These are phyloP conservation scores for Elgonia sp. DNA, from an alignment of 2,888 invertebrate genomes.

Conservation along the genomic window DNA sequence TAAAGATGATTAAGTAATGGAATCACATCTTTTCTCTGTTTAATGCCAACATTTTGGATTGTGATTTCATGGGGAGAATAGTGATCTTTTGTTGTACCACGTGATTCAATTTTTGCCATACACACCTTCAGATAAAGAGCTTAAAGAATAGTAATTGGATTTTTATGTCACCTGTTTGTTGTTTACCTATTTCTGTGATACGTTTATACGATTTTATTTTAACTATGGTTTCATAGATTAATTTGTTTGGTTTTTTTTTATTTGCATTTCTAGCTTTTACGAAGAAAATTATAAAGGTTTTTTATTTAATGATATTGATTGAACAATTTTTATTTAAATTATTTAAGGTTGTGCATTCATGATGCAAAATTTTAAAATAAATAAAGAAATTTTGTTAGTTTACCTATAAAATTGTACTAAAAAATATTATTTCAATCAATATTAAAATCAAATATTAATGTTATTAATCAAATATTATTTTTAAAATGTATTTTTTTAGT, in stretches of 20 bases:
- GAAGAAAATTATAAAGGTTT: slow-evolving; percentile 6
- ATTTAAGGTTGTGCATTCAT: too few species aligned
- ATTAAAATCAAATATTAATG: too few species aligned
- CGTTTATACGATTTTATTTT: not conserved
- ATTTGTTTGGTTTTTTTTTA: slow-evolving; percentile 1
- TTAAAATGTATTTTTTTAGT: too few species aligned
- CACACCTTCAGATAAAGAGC: slow-evolving; percentile 50
- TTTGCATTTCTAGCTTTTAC: not conserved
- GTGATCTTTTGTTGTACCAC: slow-evolving; percentile 46
- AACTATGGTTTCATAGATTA: not conserved
- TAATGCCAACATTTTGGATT: slow-evolving; percentile 53
- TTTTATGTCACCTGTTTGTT: slow-evolving; percentile 11
- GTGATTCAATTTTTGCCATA: slow-evolving; percentile 56
- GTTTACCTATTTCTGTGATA: not conserved
- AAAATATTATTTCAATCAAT: too few species aligned
- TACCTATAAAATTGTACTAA: too few species aligned
- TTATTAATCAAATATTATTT: too few species aligned
- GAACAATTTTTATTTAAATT: too few species aligned
- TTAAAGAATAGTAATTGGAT: slow-evolving; percentile 44
- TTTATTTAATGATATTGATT: too few species aligned
- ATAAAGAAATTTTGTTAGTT: too few species aligned
- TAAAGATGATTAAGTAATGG: slow-evolving; percentile 8
- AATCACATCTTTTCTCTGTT: slow-evolving; percentile 47
- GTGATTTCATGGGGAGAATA: slow-evolving; percentile 33
- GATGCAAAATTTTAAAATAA: too few species aligned